Base-by-base conservation (phyloP, 30 jellyfish, hydroid and myxozoan species). In the Clytia hemisphaerica region DNA sequence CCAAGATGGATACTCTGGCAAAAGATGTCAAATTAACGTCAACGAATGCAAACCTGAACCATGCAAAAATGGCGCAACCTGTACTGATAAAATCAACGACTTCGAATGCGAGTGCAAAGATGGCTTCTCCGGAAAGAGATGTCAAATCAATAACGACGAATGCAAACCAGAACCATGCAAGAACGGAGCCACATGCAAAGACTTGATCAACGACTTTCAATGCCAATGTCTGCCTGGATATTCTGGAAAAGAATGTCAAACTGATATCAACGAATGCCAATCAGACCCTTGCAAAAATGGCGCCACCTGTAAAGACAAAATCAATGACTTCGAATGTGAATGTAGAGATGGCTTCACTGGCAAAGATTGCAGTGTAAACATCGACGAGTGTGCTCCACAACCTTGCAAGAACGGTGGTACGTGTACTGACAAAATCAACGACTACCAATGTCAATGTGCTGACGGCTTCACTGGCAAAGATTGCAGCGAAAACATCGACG, bases 391-490 rank as follows among this genome's bases (percentile, higher is more conserved):
- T 42, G 75, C 82, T 1, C 31, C 90, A 19, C 71, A 46, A 24
- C 93, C 93, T 2, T 84, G 95, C 50, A 44, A 40, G 26, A 76
- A 71, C 49, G 79, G 77, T n/a, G 89, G 83, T 12, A 58, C 82
- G 2, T 84, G 95, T 65, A 28, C 32, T 61, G 95, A 76, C 55
- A 82, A 74, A 2, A 59, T 76, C 67, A 63, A 76, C 55, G 48
- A 58, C 6, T 76, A 45, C 67, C 31, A 65, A 6, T 76, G 90
- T 37, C 24, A 60, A 1, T 76, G 90, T 42, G 42, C 19, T 7
- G 38, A 65, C 0, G 90, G 90, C n/a, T 76, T 31, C 50, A 48
- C 58, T 10, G 90, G 82, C 9, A 61, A 12, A 18, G 48, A 61
- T 33, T 75, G 88, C 45, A 80, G 45, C 19, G 51, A 37, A 19